Conservation (phyloP, 2,113 vertebrate genomes). For the Nyctibius bracteatus region DNA sequence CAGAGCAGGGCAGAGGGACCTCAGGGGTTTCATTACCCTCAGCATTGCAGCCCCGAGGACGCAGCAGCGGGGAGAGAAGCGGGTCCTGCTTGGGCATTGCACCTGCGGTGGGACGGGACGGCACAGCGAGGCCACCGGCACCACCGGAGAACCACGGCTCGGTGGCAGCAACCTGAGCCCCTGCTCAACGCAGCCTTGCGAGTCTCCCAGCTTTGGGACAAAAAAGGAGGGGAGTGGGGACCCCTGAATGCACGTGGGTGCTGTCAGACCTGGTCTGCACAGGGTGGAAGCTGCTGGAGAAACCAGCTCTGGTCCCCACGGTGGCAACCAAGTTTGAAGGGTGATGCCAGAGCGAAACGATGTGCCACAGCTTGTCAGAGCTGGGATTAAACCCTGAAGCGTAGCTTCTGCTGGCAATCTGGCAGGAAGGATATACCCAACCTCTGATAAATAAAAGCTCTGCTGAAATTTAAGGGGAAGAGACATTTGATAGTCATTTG, state of each 20-base stretch:
- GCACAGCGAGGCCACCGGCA: background rate
- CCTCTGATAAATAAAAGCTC: background rate
- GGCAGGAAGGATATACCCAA: background rate
- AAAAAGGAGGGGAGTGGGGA: background rate
- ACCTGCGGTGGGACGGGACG: background rate
- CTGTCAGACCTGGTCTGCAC: background rate
- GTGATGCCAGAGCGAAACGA: background rate
- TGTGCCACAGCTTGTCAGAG: background rate
- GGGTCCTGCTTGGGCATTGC: background rate
- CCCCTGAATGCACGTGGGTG: rapidly evolving
- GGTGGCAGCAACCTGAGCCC: background rate
- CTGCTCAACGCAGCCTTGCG: rapidly evolving
- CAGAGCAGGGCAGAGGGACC: constrained; percentile 54
- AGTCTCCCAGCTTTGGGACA: background rate
- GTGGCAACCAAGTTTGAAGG: background rate
- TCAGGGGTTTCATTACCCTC: constrained; percentile 74
- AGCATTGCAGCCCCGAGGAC: constrained; percentile 21
- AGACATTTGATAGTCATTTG: background rate
- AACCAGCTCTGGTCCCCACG: rapidly evolving
- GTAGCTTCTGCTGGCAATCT: background rate
- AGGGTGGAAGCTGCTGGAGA: background rate
- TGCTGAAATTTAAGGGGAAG: background rate
- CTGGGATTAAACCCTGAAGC: background rate
- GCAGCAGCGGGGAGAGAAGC: background rate
- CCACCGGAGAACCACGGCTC: rapidly evolving